Conservation (phyloP, 2,888 invertebrate species). For the Loripinus fragilis region DNA sequence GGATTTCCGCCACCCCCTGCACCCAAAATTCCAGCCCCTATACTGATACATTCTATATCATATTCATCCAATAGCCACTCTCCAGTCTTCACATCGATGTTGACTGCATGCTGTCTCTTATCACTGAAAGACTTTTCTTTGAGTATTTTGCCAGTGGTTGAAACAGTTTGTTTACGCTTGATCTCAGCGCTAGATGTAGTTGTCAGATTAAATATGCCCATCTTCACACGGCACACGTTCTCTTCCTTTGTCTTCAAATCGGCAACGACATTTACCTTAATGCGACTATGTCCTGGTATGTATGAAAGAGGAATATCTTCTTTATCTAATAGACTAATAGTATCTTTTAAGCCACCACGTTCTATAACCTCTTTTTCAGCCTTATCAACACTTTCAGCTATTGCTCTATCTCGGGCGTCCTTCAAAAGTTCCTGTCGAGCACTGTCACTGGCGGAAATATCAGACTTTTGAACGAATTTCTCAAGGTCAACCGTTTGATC, state of each 20-base stretch:
- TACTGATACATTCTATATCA: constrained; percentile 79
- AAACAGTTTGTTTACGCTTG: constrained; percentile 51
- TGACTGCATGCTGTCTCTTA: constrained; percentile 46
- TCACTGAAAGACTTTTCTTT: background rate
- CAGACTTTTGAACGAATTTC: constrained; percentile 48
- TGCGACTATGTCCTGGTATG: constrained; percentile 75
- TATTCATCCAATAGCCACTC: constrained; percentile 77
- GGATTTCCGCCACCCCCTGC: constrained; percentile 81
- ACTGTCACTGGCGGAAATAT: constrained; percentile 24
- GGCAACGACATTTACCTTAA: constrained; percentile 77
- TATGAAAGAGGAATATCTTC: constrained; percentile 75
- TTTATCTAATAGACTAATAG: constrained; percentile 65
- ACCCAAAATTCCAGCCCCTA: constrained; percentile 80
- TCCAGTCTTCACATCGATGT: constrained; percentile 61
- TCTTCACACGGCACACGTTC: background rate
- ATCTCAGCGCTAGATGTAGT: background rate
- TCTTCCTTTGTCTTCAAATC: constrained; percentile 57
- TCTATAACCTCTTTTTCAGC: constrained; percentile 37
- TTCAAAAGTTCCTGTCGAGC: constrained; percentile 58
- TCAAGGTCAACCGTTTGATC: constrained; percentile 71
- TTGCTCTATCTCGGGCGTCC: constrained; percentile 59
- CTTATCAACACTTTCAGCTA: constrained; percentile 44
- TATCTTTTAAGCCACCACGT: constrained; percentile 58
- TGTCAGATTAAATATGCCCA: background rate
- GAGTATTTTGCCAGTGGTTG: constrained; percentile 50